A percentile compares a stretch with the other conserved stretches of the same genome.
Conservation (phyloP, 2,113 vertebrate species). For the Mesoclemmys tuberculata region DNA sequence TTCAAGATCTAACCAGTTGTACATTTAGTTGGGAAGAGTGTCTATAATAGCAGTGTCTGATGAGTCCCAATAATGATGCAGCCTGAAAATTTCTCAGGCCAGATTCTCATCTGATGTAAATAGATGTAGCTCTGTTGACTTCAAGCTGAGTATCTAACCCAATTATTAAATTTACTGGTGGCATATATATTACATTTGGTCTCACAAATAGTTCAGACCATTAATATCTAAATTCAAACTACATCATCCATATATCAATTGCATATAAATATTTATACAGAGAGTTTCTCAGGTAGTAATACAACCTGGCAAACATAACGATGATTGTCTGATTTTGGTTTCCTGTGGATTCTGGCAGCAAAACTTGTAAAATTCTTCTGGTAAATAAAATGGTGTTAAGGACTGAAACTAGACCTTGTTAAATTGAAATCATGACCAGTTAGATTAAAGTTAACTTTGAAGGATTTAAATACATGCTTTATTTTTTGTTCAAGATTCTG, state of each 20-base stretch:
- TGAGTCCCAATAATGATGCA: neutral
- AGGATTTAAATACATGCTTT: neutral
- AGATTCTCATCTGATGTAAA: neutral
- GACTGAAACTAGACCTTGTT: neutral
- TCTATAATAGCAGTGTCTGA: neutral
- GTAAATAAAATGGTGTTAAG: neutral
- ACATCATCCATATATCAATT: neutral
- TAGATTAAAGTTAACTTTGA: neutral
- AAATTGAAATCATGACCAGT: rapidly evolving
- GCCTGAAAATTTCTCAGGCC: neutral
- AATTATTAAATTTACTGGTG: neutral
- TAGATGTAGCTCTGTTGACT: neutral
- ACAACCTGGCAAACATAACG: neutral
- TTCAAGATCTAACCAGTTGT: neutral
- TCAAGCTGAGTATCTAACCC: neutral
- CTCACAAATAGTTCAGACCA: neutral
- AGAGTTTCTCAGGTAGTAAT: neutral
- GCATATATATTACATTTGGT: neutral
- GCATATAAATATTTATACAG: neutral
- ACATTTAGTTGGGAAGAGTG: neutral
- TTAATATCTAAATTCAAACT: neutral
- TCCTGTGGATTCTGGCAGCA: neutral
- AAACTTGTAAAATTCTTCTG: neutral
- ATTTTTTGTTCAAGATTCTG: neutral
- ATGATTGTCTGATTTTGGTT: neutral